Evolutionary conservation across 2,797 vertebrate species (phyloP), one percentile per base, ranked within the genome.

Genomic region (Dromococcyx pavoninus): DNA sequence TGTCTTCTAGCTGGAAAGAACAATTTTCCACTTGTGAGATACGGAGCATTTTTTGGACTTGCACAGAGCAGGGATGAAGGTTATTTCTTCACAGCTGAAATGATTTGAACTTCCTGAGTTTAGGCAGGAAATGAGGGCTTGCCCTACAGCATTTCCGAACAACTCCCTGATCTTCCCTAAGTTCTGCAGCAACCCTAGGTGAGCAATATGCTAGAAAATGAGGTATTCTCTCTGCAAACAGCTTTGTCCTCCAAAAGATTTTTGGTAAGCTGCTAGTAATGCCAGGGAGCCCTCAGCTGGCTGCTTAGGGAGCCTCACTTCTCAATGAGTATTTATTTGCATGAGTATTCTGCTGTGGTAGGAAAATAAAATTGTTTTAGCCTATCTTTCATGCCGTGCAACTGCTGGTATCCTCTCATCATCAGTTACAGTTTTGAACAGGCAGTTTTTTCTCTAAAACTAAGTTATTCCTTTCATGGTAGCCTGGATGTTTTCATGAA

Each of bases 61-160:
- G 62, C 46, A 66, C 1, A 12, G 64, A 41, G 27, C 41, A 74
- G 43, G 10, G 24, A 8, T 3, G 4, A 69, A 73, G 19, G 46
- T 46, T 0, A 0, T 23, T 2, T 0, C 41, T 50, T 50, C 56
- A 4, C 43, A 41, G 61, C 11, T 72, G 33, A 46, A 53, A 37
- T 5, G 27, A 35, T 35, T 17, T 15, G 48, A 61, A 30, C 35
- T 30, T 54, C 44, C 41, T 61, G 77, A 73, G 56, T 43, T 57
- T 62, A 56, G n/a, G 30, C 17, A 56, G 58, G 50, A 14, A 33
- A 16, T 17, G 9, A 66, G 23, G 16, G 43, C n/a, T 53, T 73
- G 64, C 51, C n/a, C n/a, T 28, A 6, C 18, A 44, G 25, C 33
- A 9, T 62, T 58, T 77, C 39, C 64, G 75, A 57, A 65, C 19